phyloP scores from a whole-genome alignment of 2,797 vertebrate species.

The Strix occidentalis region DNA sequence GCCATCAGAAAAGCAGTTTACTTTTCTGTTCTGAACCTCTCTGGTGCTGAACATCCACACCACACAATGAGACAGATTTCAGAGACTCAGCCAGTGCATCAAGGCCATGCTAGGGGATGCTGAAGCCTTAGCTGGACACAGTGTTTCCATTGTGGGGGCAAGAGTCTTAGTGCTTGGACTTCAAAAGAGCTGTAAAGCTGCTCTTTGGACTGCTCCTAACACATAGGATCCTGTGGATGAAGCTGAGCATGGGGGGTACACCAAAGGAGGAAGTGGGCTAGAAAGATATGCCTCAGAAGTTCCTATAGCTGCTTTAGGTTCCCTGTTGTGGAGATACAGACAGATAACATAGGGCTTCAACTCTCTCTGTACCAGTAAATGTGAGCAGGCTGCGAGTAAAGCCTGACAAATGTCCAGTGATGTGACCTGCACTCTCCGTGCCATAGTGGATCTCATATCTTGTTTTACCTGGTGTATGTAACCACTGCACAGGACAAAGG shows the following conservation, averaged over 20 bases:
- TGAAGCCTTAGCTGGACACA: not conserved
- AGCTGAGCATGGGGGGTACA: rapidly evolving
- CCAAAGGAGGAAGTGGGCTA: not conserved
- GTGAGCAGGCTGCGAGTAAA: not conserved
- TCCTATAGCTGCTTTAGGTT: not conserved
- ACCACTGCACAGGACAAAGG: not conserved
- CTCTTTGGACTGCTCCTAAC: not conserved
- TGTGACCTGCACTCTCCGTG: not conserved
- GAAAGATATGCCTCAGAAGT: not conserved
- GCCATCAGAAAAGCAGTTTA: not conserved
- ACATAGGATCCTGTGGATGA: not conserved
- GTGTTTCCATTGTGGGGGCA: rapidly evolving
- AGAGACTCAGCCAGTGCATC: not conserved
- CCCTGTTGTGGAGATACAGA: not conserved
- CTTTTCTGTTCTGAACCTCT: not conserved
- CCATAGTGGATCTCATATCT: not conserved
- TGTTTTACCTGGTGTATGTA: not conserved
- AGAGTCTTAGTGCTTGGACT: not conserved
- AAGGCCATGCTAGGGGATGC: not conserved
- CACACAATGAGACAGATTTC: not conserved
- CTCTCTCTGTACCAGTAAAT: not conserved
- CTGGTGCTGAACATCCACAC: not conserved
- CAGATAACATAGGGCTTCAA: not conserved
- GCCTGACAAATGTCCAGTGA: not conserved
- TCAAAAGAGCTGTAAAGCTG: not conserved